phyloP scores from a whole-genome alignment of 2,888 invertebrate species.

The Lumbricus terrestris region DNA sequence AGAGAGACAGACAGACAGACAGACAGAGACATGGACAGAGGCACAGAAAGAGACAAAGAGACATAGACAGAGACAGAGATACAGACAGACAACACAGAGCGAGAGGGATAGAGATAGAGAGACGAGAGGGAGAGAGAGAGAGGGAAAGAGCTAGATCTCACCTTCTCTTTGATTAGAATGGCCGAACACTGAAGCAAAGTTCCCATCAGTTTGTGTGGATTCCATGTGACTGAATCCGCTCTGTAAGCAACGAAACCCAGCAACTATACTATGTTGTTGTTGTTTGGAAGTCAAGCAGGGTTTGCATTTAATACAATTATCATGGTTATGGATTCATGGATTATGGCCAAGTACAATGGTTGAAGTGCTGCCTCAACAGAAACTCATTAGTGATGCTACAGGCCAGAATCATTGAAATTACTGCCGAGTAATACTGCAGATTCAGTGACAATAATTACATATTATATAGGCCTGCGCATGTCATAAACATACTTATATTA shows the following conservation, averaged over 20 bases:
- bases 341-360: no score
- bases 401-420: no score
- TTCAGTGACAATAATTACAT: no score
- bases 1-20: background rate
- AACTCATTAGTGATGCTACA: no score
- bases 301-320: background rate
- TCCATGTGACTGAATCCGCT: constrained; percentile 91
- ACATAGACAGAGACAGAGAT: background rate
- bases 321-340: no score
- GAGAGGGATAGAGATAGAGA: background rate
- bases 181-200: constrained; percentile 94
- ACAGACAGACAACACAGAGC: background rate
- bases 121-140: background rate
- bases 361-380: no score
- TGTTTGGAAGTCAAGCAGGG: no score
- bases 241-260: constrained; percentile 20
- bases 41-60: background rate
- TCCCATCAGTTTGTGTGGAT: constrained; percentile 99
- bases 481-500: no score
- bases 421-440: no score
- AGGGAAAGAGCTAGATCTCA: constrained; percentile 66
- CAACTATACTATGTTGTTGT: background rate
- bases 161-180: constrained; percentile 92
- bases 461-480: no score
- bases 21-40: background rate